Conservation (phyloP, 2,888 invertebrate species). For the Ennomos quercinarius region DNA sequence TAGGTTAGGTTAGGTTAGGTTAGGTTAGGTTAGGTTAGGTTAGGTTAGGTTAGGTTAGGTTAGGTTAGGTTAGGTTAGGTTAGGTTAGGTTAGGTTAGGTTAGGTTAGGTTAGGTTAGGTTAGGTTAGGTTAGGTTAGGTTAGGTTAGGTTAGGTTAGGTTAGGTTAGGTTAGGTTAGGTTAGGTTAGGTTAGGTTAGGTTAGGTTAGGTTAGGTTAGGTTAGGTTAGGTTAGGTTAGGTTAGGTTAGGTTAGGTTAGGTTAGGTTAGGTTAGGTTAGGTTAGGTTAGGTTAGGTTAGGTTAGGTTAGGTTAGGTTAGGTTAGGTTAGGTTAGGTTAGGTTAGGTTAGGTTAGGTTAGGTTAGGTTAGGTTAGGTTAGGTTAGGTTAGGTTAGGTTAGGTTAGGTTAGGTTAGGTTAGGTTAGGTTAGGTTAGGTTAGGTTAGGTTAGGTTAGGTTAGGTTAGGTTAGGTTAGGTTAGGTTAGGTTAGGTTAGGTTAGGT, state of each 20-base stretch:
- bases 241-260: too few relatives aligned
- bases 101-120: too few relatives aligned
- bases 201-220: conserved; percentile 7
- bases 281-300: conserved; percentile 2
- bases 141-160: neutral
- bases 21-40: too few relatives aligned
- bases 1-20: too few relatives aligned
- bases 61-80: conserved; percentile 7
- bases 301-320: conserved; percentile 5
- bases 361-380: conserved; percentile 39
- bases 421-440: conserved; percentile 35
- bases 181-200: conserved; percentile 7
- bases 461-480: too few relatives aligned
- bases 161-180: conserved; percentile 2
- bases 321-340: conserved; percentile 30
- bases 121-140: too few relatives aligned
- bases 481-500: too few relatives aligned
- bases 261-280: too few relatives aligned
- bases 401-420: conserved; percentile 35
- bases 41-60: conserved; percentile 3
- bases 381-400: conserved; percentile 36
- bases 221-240: conserved; percentile 7
- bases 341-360: conserved; percentile 39
- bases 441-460: conserved; percentile 35
- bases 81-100: too few relatives aligned